Evolutionary conservation across 2,888 invertebrate genomes (phyloP), one percentile per base, ranked within the genome.

Genomic region (Cephus nigrinus): DNA sequence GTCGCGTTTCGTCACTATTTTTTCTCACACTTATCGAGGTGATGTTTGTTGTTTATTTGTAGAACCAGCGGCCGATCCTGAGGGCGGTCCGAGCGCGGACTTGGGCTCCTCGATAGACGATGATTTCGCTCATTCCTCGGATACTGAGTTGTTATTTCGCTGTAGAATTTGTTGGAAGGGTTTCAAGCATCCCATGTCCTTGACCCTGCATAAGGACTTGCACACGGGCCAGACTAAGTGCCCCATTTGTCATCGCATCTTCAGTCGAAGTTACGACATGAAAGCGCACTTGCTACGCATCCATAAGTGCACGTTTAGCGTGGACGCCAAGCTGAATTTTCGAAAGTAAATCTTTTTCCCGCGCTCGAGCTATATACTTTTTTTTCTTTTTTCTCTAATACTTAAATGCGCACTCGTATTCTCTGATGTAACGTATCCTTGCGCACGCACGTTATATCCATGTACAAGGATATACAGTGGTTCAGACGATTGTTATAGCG

Each of bases 151-250:
- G 84, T 93, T 93, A 88, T 94, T 94, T 89, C 93, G 93, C 83
- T 94, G 94, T 90, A 93, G 93, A 88, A 90, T 94, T 84, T 94
- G 94, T 90, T 93, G 93, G 81, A 94, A 94, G 92, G 93, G 93
- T 80, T 94, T 94, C 87, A 94, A 93, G 87, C 94, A 94, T 89
- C 94, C 94, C 30, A 94, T 93, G 82, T 94, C 94, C 76, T 90
- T 94, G 86, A 94, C 94, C 78, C 91, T 94, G 75, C 94, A 94
- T 87, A 94, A 93, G 90, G 94, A 94, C 88, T 93, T 94, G 73
- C 94, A 94, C 84, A 93, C 93, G 76, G 94, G 94, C 35, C 94
- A 94, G 89, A 94, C 94, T 33, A 93, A 93, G 85, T 94, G 94
- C 84, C 94, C 94, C 12, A 93, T 94, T 76, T 94, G 94, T 84